Evolutionary conservation across 2,797 vertebrate genomes (phyloP).

Genomic region (Acropternis orthonyx): DNA sequence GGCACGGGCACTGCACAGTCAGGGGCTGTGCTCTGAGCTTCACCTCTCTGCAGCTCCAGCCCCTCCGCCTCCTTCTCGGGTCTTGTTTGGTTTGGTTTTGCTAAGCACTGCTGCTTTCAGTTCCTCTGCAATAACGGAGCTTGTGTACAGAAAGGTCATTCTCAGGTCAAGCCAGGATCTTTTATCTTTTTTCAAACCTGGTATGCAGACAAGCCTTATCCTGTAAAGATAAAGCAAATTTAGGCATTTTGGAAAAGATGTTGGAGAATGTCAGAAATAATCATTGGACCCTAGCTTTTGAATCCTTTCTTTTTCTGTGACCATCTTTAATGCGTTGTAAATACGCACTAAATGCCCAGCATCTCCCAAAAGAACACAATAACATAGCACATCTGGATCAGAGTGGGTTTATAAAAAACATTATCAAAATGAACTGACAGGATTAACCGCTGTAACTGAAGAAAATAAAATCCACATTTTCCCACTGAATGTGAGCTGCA

Average conservation of each 20-base stretch:
- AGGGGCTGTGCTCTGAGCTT: background rate
- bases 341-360: background rate
- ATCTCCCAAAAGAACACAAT: background rate
- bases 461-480: conserved; percentile 61
- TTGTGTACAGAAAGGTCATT: conserved; percentile 55
- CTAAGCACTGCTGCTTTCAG: conserved; percentile 62
- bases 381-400: conserved; percentile 23
- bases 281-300: background rate
- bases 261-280: background rate
- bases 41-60: background rate
- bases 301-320: background rate
- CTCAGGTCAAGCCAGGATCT: conserved; percentile 56
- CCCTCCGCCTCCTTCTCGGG: background rate
- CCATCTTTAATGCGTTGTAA: background rate
- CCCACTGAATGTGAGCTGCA: background rate
- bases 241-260: background rate
- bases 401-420: conserved; percentile 16
- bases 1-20: too few relatives aligned
- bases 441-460: conserved; percentile 26
- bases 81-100: conserved; percentile 68
- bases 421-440: conserved; percentile 44
- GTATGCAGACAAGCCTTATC: conserved; percentile 32
- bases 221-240: background rate
- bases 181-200: conserved; percentile 35
- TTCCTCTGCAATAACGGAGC: conserved; percentile 61